A percentile compares a stretch with the other conserved stretches of the same genome.
Evolutionary conservation across 1,140 invertebrate species (phyloP).

Genomic region (roundworm (Caenorhabditis elegans)): WBcel235 BX284606.5:12057001-12057500

Average conservation of each 20-base stretch:
- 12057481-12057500: too few relatives aligned
- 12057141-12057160: neutral
- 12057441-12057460: too few relatives aligned
- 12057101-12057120: neutral
- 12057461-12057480: too few relatives aligned
- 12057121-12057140: neutral
- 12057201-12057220: neutral
- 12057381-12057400: too few relatives aligned
- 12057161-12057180: neutral
- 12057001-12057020: neutral
- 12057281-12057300: too few relatives aligned
- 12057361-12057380: too few relatives aligned
- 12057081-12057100: neutral
- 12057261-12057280: neutral
- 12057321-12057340: too few relatives aligned
- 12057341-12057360: too few relatives aligned
- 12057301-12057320: too few relatives aligned
- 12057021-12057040: neutral
- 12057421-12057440: too few relatives aligned
- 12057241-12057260: neutral
- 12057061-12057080: neutral
- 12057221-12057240: conserved; percentile 1
- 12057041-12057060: neutral
- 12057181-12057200: neutral
- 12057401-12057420: too few relatives aligned